Base-by-base conservation (phyloP, 2,797 vertebrate genomes). In the Choloepus didactylus region DNA sequence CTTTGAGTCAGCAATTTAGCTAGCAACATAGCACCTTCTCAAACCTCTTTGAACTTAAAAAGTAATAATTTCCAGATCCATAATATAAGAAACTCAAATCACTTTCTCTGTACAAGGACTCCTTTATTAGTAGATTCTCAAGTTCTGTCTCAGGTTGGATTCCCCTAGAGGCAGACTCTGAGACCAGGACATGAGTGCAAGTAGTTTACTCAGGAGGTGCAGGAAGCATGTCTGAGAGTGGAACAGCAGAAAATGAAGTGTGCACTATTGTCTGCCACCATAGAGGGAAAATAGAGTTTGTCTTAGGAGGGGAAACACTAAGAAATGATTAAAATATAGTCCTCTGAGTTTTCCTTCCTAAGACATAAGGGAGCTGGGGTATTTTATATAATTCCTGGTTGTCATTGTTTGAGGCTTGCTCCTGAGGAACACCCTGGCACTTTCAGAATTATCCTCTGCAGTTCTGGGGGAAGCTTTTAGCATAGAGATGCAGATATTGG, bases 1-100 rank as follows among this genome's bases (percentile, higher is more conserved):
- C 21, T 60, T 80, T 80, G 27, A 60, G n/a, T 35, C 35, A 27
- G 23, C 54, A 80, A 25, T 49, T 56, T 79, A 60, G 23, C 18
- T 56, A 19, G 5, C 35, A 62, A 62, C 27, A 27, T 29, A 62
- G 25, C 60, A 62, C 60, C 25, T 94, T 93, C 31, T 82, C 21
- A 91, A 95, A 91, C 54, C 31, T 3, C 87, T 31, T 51, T 83
- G n/a, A 46, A 82, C 82, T 79, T 38, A 73, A 56, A 56, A 9
- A 67, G 7, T 35, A 70, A 15, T 44, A 94, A 86, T 0, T 94
- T 76, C n/a, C 66, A 93, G 5, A 16, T 87, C 6, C n/a, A 35
- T 49, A 25, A 59, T 29, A n/a, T 69, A 38, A 75, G 38, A 84
- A 62, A 51, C 4, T 86, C 41, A 79, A 81, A 77, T 21, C 62